Conservation (phyloP, 2,888 invertebrate genomes). For the Crematogaster levior region DNA sequence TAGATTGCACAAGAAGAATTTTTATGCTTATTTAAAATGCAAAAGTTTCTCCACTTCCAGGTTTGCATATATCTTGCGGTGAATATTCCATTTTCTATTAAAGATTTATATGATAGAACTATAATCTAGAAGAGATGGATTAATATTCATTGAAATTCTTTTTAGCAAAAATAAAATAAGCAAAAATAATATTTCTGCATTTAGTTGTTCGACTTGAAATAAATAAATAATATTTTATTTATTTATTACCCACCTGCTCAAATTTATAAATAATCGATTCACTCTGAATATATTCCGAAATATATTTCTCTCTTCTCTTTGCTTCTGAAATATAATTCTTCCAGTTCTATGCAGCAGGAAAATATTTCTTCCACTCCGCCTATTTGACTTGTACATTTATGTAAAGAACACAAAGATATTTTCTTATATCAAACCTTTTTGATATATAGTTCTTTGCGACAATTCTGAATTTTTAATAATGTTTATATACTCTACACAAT, state of each 20-base stretch:
- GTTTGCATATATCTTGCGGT: background rate
- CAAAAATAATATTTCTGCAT: background rate
- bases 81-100: constrained; percentile 11
- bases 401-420: background rate
- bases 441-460: background rate
- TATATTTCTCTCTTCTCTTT: background rate
- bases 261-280: constrained; percentile 19
- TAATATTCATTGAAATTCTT: constrained; percentile 2
- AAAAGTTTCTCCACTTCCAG: background rate
- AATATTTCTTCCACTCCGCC: constrained; percentile 7
- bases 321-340: too few species aligned
- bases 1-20: background rate
- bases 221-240: too few species aligned
- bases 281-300: background rate
- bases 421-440: background rate
- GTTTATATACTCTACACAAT: background rate
- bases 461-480: constrained; percentile 3
- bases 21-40: background rate
- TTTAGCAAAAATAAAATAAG: too few species aligned
- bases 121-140: background rate
- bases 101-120: background rate
- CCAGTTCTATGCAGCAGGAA: background rate
- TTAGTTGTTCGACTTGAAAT: background rate
- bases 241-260: background rate
- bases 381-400: constrained; percentile 13